phyloP scores from a whole-genome alignment of 2,888 invertebrate species.

The Pandemis corylana region DNA sequence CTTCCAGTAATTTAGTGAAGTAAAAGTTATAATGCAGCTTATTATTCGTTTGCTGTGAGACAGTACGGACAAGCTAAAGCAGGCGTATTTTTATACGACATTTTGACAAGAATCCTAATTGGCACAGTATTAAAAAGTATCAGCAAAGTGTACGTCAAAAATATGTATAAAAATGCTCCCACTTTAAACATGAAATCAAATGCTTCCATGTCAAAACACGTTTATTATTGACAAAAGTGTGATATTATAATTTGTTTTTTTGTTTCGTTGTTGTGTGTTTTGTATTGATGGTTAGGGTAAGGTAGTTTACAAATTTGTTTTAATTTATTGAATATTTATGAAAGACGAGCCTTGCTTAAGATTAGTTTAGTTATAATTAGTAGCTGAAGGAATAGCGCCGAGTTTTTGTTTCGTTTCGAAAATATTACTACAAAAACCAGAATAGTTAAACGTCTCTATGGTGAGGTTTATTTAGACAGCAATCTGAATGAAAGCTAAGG shows the following conservation, averaged over 20 bases:
- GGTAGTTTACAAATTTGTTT: conserved; percentile 71
- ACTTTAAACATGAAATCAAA: conserved; percentile 59
- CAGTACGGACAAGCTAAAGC: conserved; percentile 56
- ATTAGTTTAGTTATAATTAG: conserved; percentile 80
- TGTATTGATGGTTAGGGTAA: conserved; percentile 78
- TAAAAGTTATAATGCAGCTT: conserved; percentile 74
- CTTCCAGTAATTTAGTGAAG: conserved; percentile 84
- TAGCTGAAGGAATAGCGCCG: conserved; percentile 57
- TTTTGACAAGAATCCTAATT: background rate
- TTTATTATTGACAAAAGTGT: conserved; percentile 77
- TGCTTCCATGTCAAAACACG: conserved; percentile 77
- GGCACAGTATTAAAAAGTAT: background rate
- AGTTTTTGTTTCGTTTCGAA: conserved; percentile 56
- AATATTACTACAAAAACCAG: background rate
- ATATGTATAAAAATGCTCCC: background rate
- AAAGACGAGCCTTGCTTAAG: conserved; percentile 85
- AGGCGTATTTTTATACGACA: background rate
- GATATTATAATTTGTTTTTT: conserved; percentile 82
- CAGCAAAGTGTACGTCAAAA: conserved; percentile 1
- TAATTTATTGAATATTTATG: conserved; percentile 82
- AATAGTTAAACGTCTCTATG: background rate
- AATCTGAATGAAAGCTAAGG: background rate
- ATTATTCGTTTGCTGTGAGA: conserved; percentile 75
- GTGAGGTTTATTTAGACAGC: background rate
- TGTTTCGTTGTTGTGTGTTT: conserved; percentile 84